Base-by-base conservation (phyloP, 2,113 vertebrate genomes). In the Numida meleagris region DNA sequence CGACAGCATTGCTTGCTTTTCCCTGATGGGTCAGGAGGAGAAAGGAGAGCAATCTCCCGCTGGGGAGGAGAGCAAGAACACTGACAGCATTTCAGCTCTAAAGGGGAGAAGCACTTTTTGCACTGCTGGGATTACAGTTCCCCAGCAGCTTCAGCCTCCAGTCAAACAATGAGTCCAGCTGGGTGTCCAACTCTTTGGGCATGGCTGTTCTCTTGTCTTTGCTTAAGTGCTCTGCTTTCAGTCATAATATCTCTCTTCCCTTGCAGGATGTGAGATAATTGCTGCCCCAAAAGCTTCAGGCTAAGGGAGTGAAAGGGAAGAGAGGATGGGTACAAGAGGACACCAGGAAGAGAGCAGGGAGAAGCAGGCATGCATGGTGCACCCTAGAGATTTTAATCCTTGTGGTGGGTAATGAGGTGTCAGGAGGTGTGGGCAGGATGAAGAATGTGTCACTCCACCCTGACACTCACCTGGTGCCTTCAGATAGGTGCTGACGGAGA, bases 391-490 rank as follows among this genome's bases (percentile, higher is more conserved):
- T 71, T 74, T 67, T 50, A 38, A 43, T 70, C 23, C 51, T 27
- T 27, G 25, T 3, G 3, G 16, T 65, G 51, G 16, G 33, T 55
- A 59, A 38, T 34, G 51, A 79, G 33, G 42, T 50, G 55, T 38
- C 50, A 93, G 25, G 34, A 72, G 21, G 18, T 86, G 10, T 59
- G 33, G 46, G 29, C 25, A 42, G 45, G 78, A 42, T 23, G 14
- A 68, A 63, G 82, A 50, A 55, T 14, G 66, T 0, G 0, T 3
- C 10, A 27, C 23, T 46, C 33, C 53, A 48, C 6, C 25, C 23
- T 72, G 25, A 38, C 3, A 10, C 58, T 57, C 95, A 94, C 97
- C 95, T 97, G 83, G 43, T 20, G 76, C 89, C 20, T 42, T 83
- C 45, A 96, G 85, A 73, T 46, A 80, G 74, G 31, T 12, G 5